Base-by-base conservation (phyloP, 23 tunicate genomes). In the Ascidia mentula region DNA sequence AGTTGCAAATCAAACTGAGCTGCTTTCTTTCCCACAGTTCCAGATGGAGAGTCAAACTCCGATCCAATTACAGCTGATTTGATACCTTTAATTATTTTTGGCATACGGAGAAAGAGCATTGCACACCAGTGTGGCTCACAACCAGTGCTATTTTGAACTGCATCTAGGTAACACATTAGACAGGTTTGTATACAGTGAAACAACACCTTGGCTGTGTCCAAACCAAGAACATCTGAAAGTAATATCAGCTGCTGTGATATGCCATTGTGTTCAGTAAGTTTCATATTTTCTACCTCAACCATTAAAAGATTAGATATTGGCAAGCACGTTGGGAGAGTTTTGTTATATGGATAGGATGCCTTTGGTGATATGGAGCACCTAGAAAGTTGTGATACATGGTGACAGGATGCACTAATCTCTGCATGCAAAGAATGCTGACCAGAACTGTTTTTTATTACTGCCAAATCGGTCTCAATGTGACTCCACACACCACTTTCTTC, bases 401-500 rank as follows among this genome's bases (percentile, higher is more conserved):
- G 86, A 71, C 92, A 93, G 17, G 84, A 76, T 59, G 69, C 84
- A 70, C 76, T 88, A 0, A 93, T 84, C 69, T 93, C 89, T 28
- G 65, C 69, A 61, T 84, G 87, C 31, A 88, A 40, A 34, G 81
- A 24, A 84, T 88, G 84, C 32, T 84, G 82, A 22, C 78, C 87
- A 72, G 93, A 82, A 38, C 82, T 81, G 39, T 85, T 88, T 80
- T 93, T 93, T 6, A 93, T 84, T 1, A 88, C 93, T 34, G 89
- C 93, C 35, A 93, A 53, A 77, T 88, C 93, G 20, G 92, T 93
- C 46, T 93, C 98, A 76, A 93, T 93, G 46, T 93, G 87, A 70
- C 89, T 93, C 98, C 98, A 93, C 0, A 80, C 77, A 28, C 98
- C 84, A 84, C 93, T 88, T 77, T 93, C 93, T 59, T 87, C 98